Base-by-base conservation (phyloP, 2,113 vertebrate genomes). In the Lagenorhynchus albirostris region DNA sequence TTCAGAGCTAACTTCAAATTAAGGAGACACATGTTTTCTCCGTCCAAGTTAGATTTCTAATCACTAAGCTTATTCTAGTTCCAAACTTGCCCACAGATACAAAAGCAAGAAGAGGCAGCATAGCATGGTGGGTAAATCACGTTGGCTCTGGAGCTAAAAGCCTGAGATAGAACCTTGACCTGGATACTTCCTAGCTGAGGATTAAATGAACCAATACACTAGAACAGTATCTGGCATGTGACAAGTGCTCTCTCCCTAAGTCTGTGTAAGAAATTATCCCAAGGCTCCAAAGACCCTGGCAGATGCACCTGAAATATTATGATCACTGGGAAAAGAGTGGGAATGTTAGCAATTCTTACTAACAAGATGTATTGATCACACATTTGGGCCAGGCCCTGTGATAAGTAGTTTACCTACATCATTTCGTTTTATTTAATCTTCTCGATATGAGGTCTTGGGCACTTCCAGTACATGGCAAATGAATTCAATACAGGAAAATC, bases 1-100 rank as follows among this genome's bases (percentile, higher is more conserved):
- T 94, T 58, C 47, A 29, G 33, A 63, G 47, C 65, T 81, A 50
- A 82, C 73, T 94, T 83, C 91, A 83, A 53, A 63, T 60, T 9
- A 33, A 29, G 3, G 50, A 95, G 79, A 55, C 33, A 18, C 13
- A 62, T 0, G 1, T 92, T 58, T 77, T 76, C 73, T 60, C 47
- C 79, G 81, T 25, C 67, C 74, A 74, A 38, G 29, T 80, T n/a
- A 33, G 36, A 60, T 80, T 53, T 81, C 91, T 67, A n/a, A 77
- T 89, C 38, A 14, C 31, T 41, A 33, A 47, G 38, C 6, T 29
- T 33, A 41, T 70, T 90, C 86, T 80, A 81, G 50, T 44, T 55
- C 73, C 89, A 55, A 8, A 79, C 36, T 36, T 86, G 63, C 11
- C 44, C 44, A 62, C 23, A 50, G 55, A 88, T 58, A 47, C 68